Percentiles rank a stretch among this genome's conserved stretches.
Conservation (phyloP, 30 jellyfish, hydroid and myxozoan species). For the Sanderia malayensis region DNA sequence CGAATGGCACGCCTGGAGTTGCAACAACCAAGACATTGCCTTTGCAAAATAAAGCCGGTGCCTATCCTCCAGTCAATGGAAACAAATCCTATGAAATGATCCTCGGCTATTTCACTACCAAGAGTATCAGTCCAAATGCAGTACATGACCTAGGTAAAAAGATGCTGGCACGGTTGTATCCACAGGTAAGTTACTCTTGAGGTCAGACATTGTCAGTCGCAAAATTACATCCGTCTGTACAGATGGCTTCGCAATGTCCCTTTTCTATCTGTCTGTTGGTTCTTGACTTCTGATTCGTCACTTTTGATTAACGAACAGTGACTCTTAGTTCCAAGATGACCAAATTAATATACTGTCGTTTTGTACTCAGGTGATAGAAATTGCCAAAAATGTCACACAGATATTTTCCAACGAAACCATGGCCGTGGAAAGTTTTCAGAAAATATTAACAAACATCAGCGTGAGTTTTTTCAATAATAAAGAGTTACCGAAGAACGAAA, state of each 20-base stretch:
- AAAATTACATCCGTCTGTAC: no score
- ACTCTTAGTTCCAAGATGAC: no score
- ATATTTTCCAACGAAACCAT: conserved; percentile 45
- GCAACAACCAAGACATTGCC: conserved; percentile 72
- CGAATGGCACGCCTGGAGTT: conserved; percentile 47
- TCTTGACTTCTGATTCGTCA: no score
- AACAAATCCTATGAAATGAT: conserved; percentile 67
- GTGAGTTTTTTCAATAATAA: conserved; percentile 77
- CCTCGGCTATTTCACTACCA: conserved; percentile 89
- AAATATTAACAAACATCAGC: conserved; percentile 38
- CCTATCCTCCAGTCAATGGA: conserved; percentile 63
- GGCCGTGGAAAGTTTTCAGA: conserved; percentile 81
- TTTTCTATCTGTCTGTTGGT: no score
- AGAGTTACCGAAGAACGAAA: conserved; percentile 86
- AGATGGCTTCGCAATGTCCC: no score
- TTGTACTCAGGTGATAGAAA: conserved; percentile 61
- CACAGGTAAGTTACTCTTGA: conserved; percentile 96
- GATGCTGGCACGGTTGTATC: conserved; percentile 62
- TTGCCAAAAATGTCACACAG: conserved; percentile 69
- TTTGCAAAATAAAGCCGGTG: conserved; percentile 12
- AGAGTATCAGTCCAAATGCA: conserved; percentile 60
- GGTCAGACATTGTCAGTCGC: no score
- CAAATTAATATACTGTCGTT: no score
- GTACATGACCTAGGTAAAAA: conserved; percentile 85
- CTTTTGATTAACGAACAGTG: no score